Base-by-base conservation (phyloP, 2,113 vertebrate genomes). In the Halichoeres trimaculatus region DNA sequence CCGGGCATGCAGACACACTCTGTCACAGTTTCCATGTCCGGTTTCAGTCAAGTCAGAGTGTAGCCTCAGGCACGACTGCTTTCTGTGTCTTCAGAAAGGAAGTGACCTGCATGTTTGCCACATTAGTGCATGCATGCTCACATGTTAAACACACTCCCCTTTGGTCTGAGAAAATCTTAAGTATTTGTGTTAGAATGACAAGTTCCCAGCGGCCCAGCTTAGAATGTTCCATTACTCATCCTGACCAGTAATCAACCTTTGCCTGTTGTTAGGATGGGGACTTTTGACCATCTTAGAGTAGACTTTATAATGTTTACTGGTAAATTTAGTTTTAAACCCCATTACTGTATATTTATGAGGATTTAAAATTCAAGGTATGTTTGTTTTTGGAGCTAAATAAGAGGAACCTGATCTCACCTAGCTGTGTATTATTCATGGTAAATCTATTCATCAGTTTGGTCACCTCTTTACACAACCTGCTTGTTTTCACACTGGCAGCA, bases 21-120 rank as follows among this genome's bases (percentile, higher is more conserved):
- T 76, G 85, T 85, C 73, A 88, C 45, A 88, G 57, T 90, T 91
- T 92, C 91, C 89, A 89, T 80, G 76, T 89, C 85, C 61, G 41
- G 78, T 80, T 80, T 65, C 10, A 59, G 35, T 67, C 68, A 74
- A 83, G 58, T 80, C 53, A 68, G 60, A 75, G 69, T 55, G 12
- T 19, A 36, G 83, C 92, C 90, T 67, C 65, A 5, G 89, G 90
- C 87, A 54, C 20, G 9, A 17, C 14, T 34, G 51, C 73, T 67
- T 51, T 80, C 87, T 81, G 76, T 72, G 65, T 61, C 78, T 83
- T 69, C 73, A 68, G 77, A 78, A 45, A 77, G 89, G 92, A 93
- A 92, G 85, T 88, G 65, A 83, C 74, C 85, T 83, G 81, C 80
- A 76, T 45, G 38, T 73, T 81, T 82, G 62, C 61, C 84, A 68